Evolutionary conservation across 2,888 invertebrate genomes (phyloP).

Genomic region (Phortica okadai): DNA sequence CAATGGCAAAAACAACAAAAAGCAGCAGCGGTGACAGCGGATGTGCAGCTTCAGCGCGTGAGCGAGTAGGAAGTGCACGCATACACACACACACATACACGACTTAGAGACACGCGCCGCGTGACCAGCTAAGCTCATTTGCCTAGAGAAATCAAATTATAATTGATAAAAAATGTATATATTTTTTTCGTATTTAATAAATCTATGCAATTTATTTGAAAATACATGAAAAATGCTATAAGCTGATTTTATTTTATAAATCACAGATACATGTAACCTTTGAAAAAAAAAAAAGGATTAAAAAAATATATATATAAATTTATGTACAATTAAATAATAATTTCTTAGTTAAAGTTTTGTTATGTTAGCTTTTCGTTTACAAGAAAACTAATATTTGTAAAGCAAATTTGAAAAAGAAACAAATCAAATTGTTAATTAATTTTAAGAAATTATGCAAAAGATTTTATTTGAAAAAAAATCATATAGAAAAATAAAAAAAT

Average conservation of each 20-base stretch:
- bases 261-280: slow-evolving; percentile 25
- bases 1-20: slow-evolving; percentile 33
- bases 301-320: background rate
- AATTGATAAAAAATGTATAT: slow-evolving; percentile 54
- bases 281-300: slow-evolving; percentile 36
- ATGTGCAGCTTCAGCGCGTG: slow-evolving; percentile 39
- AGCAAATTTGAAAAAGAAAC: slow-evolving; percentile 20
- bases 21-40: slow-evolving; percentile 35
- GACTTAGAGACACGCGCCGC: slow-evolving; percentile 46
- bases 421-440: slow-evolving; percentile 58
- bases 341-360: slow-evolving; percentile 65
- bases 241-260: slow-evolving; percentile 26
- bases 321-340: slow-evolving; percentile 24
- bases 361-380: slow-evolving; percentile 63
- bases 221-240: background rate
- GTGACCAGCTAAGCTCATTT: slow-evolving; percentile 59
- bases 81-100: slow-evolving; percentile 35
- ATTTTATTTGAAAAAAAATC: slow-evolving; percentile 49
- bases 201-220: slow-evolving; percentile 42
- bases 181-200: slow-evolving; percentile 43
- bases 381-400: slow-evolving; percentile 34
- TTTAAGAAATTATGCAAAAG: slow-evolving; percentile 55
- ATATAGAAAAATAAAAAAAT: slow-evolving; percentile 35
- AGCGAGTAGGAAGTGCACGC: slow-evolving; percentile 59
- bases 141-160: slow-evolving; percentile 41